Percentiles rank a stretch among this genome's conserved stretches.
These are phyloP conservation scores for Venusia cambrica DNA, from an alignment of 2,888 invertebrate genomes.

Conservation along the genomic window DNA sequence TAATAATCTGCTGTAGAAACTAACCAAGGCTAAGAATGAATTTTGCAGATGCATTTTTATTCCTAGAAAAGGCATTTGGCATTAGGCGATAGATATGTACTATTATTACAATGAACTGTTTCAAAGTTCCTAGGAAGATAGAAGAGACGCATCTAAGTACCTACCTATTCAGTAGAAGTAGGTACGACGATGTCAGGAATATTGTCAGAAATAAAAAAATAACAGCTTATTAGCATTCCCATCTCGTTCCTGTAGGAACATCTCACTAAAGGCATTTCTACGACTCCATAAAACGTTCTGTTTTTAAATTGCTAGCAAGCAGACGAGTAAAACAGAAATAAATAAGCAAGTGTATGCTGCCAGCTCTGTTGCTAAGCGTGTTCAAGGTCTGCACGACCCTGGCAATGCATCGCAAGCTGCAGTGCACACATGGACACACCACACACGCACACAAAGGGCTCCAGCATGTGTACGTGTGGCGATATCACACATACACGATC, in stretches of 20 bases:
- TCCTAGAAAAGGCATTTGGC: too few relatives aligned
- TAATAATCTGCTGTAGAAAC: too few relatives aligned
- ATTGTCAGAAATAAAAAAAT: conserved; percentile 37
- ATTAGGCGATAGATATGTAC: too few relatives aligned
- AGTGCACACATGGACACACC: conserved; percentile 34
- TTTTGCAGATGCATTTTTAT: too few relatives aligned
- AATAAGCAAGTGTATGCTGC: conserved; percentile 52
- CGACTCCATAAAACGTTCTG: conserved; percentile 62
- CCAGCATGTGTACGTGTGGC: conserved; percentile 35
- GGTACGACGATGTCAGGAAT: too few relatives aligned
- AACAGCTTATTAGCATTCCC: conserved; percentile 34
- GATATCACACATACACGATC: conserved; percentile 26
- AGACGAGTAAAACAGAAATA: conserved; percentile 72
- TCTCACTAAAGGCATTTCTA: conserved; percentile 44
- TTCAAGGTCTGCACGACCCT: conserved; percentile 72
- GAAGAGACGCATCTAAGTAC: too few relatives aligned
- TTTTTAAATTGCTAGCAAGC: conserved; percentile 63
- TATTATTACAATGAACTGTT: too few relatives aligned
- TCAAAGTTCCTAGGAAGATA: too few relatives aligned
- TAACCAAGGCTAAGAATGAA: too few relatives aligned
- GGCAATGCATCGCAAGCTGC: conserved; percentile 64
- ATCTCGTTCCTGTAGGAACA: conserved; percentile 34
- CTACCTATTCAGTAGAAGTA: too few relatives aligned
- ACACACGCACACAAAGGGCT: conserved; percentile 42
- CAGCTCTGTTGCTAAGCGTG: conserved; percentile 72